Conservation (phyloP, 2,797 vertebrate species). For the Semotilus atromaculatus region DNA sequence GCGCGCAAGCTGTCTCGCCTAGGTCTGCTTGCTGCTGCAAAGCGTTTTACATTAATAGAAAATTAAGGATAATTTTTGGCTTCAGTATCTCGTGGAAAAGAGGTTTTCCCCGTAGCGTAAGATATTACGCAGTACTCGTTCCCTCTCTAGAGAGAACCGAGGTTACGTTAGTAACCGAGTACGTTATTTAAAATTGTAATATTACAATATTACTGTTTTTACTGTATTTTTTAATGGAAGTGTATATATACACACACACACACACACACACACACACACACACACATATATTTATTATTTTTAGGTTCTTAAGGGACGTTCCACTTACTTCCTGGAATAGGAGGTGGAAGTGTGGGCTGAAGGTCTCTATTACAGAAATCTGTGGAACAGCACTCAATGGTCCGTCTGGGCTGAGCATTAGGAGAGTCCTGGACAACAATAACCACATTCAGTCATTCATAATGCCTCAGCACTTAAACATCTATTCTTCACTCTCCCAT, state of each 20-base stretch:
- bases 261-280: no score
- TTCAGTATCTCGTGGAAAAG: no score
- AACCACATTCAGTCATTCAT: constrained; percentile 3
- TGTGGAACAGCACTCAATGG: constrained; percentile 93
- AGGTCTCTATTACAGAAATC: constrained; percentile 93
- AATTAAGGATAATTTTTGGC: no score
- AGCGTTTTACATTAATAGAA: no score
- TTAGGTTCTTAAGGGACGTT: not conserved
- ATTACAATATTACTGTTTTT: not conserved
- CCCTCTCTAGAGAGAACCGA: no score
- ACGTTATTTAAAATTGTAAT: not conserved
- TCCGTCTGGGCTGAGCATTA: constrained; percentile 88
- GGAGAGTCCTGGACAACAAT: constrained; percentile 86
- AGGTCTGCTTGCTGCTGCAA: no score
- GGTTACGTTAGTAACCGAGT: no score
- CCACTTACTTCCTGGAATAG: constrained; percentile 23
- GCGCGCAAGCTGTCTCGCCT: no score
- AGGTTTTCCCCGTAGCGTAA: no score
- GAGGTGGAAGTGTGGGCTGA: constrained; percentile 90
- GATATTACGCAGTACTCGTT: no score
- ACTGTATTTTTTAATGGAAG: not conserved
- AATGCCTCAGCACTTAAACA: constrained; percentile 3
- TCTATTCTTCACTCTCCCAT: not conserved
- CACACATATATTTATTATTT: not conserved
- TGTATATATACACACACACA: not conserved